Evolutionary conservation across 2,797 vertebrate species (phyloP), one percentile per base, ranked within the genome.

Genomic region (Ctenopoma multispine): DNA sequence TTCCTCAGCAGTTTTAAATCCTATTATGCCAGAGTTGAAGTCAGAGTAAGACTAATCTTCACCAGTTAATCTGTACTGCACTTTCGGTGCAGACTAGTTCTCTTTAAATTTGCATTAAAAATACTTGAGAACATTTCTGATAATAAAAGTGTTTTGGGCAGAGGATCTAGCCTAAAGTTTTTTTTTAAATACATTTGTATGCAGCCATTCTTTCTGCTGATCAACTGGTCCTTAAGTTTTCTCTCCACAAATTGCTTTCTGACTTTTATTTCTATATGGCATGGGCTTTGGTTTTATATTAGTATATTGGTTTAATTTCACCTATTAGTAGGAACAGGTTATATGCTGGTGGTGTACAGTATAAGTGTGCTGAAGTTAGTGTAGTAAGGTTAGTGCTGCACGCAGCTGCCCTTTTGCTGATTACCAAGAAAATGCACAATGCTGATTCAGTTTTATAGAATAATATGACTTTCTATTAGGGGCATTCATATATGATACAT

Each of bases 301-400:
- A 48, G 41, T 27, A 15, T 46, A 46, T 12, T 65, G 2, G 5
- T 57, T 18, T 40, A 60, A 57, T 67, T 38, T 17, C 0, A 29
- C 7, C 5, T 1, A 29, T 54, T 29, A 2, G 46, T 70, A 14
- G 13, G 41, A 51, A 48, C 1, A 1, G 8, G 27, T 59, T 51
- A 10, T 24, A 46, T n/a, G 57, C 6, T 55, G 36, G 20, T 34
- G 7, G 31, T 34, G 12, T 10, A 12, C 18, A 9, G 9, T n/a
- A 65, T 56, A 0, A 0, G 5, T 75, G 20, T 63, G 12, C n/a
- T 53, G 14, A 23, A 67, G 27, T 43, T 21, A 55, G 17, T 70
- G 31, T 12, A 12, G 34, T 47, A 58, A 55, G 64, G 40, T 41
- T n/a, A 56, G 24, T 60, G 41, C 54, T 53, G 23, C 21, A 74